Percentiles rank a stretch among this genome's conserved stretches.
Conservation (phyloP, 2,888 invertebrate species). For the Gerris lacustris region DNA sequence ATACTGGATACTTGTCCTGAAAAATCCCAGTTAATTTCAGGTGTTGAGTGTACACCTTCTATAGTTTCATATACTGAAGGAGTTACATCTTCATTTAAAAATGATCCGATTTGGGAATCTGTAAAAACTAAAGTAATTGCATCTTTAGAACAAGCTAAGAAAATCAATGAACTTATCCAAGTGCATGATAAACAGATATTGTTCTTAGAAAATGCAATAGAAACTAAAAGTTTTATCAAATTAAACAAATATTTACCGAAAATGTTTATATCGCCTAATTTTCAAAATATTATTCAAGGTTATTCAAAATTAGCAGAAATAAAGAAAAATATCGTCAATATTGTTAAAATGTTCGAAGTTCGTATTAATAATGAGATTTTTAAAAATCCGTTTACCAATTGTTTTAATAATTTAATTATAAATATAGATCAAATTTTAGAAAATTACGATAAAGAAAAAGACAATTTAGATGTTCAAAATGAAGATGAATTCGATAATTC, state of each 20-base stretch:
- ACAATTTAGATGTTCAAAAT: background rate
- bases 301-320: slow-evolving; percentile 34
- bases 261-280: background rate
- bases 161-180: slow-evolving; percentile 28
- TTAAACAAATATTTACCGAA: background rate
- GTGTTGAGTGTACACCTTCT: slow-evolving; percentile 23
- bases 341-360: slow-evolving; percentile 36
- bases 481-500: slow-evolving; percentile 25
- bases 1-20: slow-evolving; percentile 52
- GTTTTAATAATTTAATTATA: slow-evolving; percentile 35
- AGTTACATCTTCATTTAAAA: slow-evolving; percentile 27
- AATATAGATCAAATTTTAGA: slow-evolving; percentile 32
- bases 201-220: background rate
- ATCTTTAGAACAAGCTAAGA: slow-evolving; percentile 26
- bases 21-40: slow-evolving; percentile 31
- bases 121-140: slow-evolving; percentile 30
- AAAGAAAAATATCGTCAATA: slow-evolving; percentile 32
- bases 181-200: slow-evolving; percentile 20
- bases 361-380: slow-evolving; percentile 19
- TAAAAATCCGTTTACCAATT: slow-evolving; percentile 37
- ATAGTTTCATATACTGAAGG: background rate
- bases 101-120: slow-evolving; percentile 32
- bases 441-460: slow-evolving; percentile 7
- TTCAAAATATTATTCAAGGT: background rate
- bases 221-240: background rate